Conservation (phyloP, 2,113 vertebrate species). For the Anhinga rufa region DNA sequence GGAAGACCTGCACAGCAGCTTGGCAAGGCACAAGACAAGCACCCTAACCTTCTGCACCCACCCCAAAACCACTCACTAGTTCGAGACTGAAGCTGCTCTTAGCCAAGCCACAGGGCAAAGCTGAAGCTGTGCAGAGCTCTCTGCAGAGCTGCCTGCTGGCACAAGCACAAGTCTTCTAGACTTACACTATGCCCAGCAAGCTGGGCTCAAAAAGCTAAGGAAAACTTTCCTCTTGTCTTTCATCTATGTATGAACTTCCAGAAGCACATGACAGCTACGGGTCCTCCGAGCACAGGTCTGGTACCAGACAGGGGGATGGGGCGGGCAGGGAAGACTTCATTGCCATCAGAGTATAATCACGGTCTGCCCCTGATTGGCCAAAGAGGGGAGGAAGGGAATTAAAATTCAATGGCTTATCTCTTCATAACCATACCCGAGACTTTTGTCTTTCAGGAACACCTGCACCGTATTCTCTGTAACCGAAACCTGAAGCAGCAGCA, state of each 20-base stretch:
- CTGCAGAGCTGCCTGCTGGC: neutral
- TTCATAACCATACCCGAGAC: neutral
- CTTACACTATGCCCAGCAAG: neutral
- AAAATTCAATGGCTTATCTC: neutral
- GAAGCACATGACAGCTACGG: neutral
- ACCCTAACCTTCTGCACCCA: neutral
- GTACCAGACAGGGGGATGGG: neutral
- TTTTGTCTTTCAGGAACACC: neutral
- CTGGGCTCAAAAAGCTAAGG: neutral
- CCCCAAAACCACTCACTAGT: neutral
- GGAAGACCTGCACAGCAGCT: neutral
- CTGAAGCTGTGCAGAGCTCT: neutral
- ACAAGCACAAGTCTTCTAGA: neutral
- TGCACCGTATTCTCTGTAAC: rapidly evolving
- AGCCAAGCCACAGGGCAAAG: neutral
- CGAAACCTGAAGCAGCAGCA: neutral
- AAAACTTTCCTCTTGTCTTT: neutral
- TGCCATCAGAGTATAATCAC: rapidly evolving
- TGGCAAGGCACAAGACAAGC: neutral
- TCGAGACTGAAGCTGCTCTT: neutral
- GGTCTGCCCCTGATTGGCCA: rapidly evolving
- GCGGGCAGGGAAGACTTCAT: neutral
- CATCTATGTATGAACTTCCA: neutral
- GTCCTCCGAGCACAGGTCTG: neutral
- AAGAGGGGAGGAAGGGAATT: neutral